phyloP scores from a whole-genome alignment of 2,113 vertebrate genomes.

The Colinus virginianus region DNA sequence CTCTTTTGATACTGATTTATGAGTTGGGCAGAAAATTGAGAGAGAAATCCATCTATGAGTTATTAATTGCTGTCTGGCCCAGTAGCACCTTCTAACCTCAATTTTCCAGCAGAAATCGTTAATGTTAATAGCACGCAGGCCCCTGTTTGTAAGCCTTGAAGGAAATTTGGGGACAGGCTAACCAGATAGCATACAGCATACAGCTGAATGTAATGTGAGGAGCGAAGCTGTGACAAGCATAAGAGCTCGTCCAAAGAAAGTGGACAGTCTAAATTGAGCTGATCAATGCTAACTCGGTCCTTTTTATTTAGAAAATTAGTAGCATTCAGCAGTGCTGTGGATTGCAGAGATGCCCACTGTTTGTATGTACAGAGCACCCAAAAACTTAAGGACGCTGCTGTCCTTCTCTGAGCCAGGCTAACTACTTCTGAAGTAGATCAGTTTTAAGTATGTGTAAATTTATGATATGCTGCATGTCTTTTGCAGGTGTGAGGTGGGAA shows the following conservation, averaged over 20 bases:
- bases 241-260: background rate
- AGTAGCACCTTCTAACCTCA: constrained; percentile 64
- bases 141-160: constrained; percentile 16
- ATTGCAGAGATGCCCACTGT: background rate
- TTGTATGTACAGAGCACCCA: background rate
- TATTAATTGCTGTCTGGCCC: constrained; percentile 67
- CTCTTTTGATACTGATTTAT: constrained; percentile 62
- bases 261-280: background rate
- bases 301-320: background rate
- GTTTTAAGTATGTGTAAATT: background rate
- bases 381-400: background rate
- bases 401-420: background rate
- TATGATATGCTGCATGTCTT: constrained; percentile 47
- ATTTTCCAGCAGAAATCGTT: constrained; percentile 69
- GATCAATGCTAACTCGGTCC: background rate
- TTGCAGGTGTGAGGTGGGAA: constrained; percentile 90
- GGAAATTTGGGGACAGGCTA: background rate
- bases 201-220: background rate
- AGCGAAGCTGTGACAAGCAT: background rate
- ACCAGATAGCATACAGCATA: background rate
- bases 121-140: constrained; percentile 54
- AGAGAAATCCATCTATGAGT: constrained; percentile 51
- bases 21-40: constrained; percentile 61
- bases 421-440: background rate
- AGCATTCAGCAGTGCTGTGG: background rate